Evolutionary conservation across 2,888 invertebrate species (phyloP).

Genomic region (Lamellibrachia satsuma): DNA sequence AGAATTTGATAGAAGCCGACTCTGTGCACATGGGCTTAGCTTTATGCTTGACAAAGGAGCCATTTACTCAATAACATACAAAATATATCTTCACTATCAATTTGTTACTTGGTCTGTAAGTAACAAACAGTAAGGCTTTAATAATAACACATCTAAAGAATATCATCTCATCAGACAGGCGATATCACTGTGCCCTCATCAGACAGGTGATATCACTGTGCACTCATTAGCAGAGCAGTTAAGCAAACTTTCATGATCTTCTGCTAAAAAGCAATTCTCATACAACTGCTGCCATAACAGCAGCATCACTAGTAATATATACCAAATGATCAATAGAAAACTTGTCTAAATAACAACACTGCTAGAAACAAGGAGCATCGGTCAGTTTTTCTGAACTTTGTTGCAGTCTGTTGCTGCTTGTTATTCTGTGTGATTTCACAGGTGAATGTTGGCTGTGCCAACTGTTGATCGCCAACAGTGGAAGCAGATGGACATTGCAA

Average conservation of each 20-base stretch:
- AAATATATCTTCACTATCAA: neutral
- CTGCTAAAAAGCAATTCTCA: neutral
- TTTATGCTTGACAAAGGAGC: neutral
- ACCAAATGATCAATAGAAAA: neutral
- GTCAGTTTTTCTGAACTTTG: neutral
- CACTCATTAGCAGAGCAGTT: neutral
- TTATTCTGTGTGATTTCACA: neutral
- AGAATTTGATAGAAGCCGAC: no score
- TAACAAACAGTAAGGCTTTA: neutral
- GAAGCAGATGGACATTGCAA: neutral
- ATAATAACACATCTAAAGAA: neutral
- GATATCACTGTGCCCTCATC: neutral
- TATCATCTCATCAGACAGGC: neutral
- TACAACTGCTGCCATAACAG: neutral
- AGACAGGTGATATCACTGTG: neutral
- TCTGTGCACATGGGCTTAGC: no score
- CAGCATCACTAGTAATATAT: neutral
- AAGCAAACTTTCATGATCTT: neutral
- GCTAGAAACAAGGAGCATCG: neutral
- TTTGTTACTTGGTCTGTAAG: neutral
- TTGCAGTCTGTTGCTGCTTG: neutral
- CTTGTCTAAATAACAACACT: neutral
- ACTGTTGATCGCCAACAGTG: neutral
- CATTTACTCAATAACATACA: neutral
- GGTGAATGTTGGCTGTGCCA: neutral